Percentiles rank a stretch among this genome's conserved stretches.
Conservation (phyloP, 2,113 vertebrate species). For the Empidonax traillii region DNA sequence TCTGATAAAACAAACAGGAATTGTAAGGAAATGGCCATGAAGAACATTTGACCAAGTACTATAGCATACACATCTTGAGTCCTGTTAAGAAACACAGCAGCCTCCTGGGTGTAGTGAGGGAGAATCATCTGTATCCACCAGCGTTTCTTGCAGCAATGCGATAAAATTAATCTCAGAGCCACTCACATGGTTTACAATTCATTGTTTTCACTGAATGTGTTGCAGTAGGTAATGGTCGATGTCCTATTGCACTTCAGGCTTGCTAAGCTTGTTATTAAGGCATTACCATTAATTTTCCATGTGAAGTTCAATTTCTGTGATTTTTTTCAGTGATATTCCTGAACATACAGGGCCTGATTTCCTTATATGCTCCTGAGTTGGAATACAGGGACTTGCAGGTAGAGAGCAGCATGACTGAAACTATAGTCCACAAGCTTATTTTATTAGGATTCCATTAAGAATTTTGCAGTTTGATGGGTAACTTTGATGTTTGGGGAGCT, state of each 20-base stretch:
- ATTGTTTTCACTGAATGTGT: neutral
- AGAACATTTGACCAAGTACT: neutral
- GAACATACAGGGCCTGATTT: neutral
- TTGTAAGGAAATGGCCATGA: neutral
- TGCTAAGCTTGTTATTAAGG: neutral
- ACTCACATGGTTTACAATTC: neutral
- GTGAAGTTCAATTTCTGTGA: neutral
- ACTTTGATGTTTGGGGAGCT: neutral
- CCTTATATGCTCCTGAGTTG: neutral
- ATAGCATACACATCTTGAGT: fast-evolving
- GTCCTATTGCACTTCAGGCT: neutral
- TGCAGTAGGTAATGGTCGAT: neutral
- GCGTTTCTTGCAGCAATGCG: neutral
- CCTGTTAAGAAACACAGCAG: neutral
- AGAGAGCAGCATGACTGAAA: neutral
- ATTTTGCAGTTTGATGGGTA: neutral
- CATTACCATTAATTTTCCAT: neutral
- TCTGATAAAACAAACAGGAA: neutral
- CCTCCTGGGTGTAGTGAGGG: neutral
- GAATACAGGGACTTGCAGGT: neutral
- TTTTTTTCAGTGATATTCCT: neutral
- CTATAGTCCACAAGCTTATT: neutral
- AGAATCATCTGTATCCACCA: neutral
- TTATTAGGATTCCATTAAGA: neutral
- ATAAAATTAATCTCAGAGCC: neutral